phyloP scores from a whole-genome alignment of 2,113 vertebrate species.

The Geothlypis trichas region DNA sequence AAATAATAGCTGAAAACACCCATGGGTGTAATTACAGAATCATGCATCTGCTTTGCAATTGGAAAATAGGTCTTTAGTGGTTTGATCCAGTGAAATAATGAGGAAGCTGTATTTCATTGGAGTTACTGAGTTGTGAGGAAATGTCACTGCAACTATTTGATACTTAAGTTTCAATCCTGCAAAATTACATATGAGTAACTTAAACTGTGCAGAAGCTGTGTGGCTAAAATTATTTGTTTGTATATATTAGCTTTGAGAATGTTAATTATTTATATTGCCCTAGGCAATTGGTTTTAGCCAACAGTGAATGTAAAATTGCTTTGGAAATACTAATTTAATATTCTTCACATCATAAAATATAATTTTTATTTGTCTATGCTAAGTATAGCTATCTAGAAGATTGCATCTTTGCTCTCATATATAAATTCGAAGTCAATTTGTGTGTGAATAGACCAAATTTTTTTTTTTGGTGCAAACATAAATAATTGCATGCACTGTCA shows the following conservation, averaged over 20 bases:
- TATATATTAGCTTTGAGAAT: background rate
- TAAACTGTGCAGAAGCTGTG: background rate
- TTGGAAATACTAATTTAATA: background rate
- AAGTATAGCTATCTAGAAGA: background rate
- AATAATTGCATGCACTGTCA: background rate
- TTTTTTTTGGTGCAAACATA: background rate
- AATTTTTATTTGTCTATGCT: background rate
- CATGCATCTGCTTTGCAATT: background rate
- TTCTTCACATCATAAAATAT: background rate
- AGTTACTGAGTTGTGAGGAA: background rate
- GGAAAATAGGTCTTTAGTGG: background rate
- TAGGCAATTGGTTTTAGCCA: background rate
- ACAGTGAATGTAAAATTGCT: background rate
- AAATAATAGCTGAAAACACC: background rate
- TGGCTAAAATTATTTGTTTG: background rate
- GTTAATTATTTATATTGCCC: background rate
- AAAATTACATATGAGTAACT: background rate
- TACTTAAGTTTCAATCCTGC: background rate
- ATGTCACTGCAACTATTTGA: background rate
- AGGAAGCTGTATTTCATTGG: background rate
- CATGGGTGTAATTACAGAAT: background rate
- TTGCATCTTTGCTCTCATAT: background rate
- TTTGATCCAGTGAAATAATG: background rate
- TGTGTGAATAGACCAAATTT: background rate
- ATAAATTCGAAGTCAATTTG: background rate